phyloP scores from a whole-genome alignment of 2,797 vertebrate species.

The Gambelia wislizenii region DNA sequence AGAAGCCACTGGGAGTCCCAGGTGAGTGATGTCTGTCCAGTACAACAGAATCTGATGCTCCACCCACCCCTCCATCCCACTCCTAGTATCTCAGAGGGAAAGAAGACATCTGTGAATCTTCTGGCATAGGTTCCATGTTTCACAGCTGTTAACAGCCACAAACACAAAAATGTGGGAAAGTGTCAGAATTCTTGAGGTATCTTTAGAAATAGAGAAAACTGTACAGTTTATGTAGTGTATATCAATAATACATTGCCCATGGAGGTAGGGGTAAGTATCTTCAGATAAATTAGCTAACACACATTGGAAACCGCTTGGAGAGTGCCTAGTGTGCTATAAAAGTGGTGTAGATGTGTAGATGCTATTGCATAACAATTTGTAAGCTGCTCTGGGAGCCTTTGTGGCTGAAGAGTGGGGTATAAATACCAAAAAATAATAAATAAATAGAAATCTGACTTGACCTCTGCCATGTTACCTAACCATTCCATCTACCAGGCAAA shows the following conservation, averaged over 20 bases:
- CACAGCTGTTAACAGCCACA: conserved; percentile 79
- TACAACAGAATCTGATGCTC: conserved; percentile 38
- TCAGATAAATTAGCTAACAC: too few relatives aligned
- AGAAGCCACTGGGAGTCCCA: conserved; percentile 55
- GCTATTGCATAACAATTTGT: too few relatives aligned
- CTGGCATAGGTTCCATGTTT: conserved; percentile 70
- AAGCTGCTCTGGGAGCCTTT: too few relatives aligned
- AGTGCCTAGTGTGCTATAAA: too few relatives aligned
- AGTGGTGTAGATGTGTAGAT: too few relatives aligned
- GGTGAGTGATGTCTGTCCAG: conserved; percentile 62
- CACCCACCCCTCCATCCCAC: conserved; percentile 7
- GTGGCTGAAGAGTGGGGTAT: too few relatives aligned
- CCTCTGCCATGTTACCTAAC: conserved; percentile 40
- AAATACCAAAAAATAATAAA: too few relatives aligned
- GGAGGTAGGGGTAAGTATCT: conserved; percentile 15
- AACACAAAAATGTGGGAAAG: conserved; percentile 71
- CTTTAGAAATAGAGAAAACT: conserved; percentile 63
- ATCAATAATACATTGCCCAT: conserved; percentile 33
- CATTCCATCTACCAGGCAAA: conserved; percentile 44
- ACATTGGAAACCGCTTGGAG: too few relatives aligned
- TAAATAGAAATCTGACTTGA: not conserved
- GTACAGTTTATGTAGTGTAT: conserved; percentile 43
- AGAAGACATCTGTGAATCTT: conserved; percentile 77
- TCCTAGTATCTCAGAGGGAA: conserved; percentile 68
- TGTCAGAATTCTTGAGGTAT: conserved; percentile 68